phyloP scores from a whole-genome alignment of 2,888 invertebrate species.

The Tenthredo notha region DNA sequence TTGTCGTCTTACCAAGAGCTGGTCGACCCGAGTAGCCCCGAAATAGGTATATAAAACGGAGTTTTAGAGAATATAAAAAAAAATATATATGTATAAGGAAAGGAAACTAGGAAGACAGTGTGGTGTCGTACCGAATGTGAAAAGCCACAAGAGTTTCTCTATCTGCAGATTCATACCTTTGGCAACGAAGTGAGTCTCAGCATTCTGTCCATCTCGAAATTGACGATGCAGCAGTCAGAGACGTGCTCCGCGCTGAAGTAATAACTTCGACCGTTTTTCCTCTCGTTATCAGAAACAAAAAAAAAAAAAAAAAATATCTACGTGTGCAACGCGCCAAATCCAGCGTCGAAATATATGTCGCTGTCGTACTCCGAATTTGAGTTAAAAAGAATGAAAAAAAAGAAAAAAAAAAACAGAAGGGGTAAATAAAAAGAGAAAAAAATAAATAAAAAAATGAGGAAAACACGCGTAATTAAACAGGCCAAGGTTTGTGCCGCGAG shows the following conservation, averaged over 20 bases:
- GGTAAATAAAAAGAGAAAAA: background rate
- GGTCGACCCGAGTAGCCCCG: background rate
- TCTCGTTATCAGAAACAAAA: background rate
- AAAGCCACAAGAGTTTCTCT: background rate
- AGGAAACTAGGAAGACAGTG: background rate
- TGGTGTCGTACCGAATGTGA: no score
- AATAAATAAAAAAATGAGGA: background rate
- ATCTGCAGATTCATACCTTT: slow-evolving; percentile 14
- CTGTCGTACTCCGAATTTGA: background rate
- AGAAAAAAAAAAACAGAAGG: background rate
- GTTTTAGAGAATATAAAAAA: background rate
- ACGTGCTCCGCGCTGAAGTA: background rate
- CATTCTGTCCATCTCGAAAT: slow-evolving; percentile 42
- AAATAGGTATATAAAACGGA: background rate
- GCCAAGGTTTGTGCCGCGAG: background rate
- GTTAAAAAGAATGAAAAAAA: background rate
- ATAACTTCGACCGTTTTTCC: background rate
- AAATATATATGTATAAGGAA: background rate
- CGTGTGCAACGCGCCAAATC: background rate
- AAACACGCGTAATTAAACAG: background rate
- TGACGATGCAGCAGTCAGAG: background rate
- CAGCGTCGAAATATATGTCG: background rate
- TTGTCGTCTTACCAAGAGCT: background rate
- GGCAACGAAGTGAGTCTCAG: slow-evolving; percentile 29
- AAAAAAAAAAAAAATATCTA: background rate